Base-by-base conservation (phyloP, 2,888 invertebrate genomes). In the Geophilus truncorum region DNA sequence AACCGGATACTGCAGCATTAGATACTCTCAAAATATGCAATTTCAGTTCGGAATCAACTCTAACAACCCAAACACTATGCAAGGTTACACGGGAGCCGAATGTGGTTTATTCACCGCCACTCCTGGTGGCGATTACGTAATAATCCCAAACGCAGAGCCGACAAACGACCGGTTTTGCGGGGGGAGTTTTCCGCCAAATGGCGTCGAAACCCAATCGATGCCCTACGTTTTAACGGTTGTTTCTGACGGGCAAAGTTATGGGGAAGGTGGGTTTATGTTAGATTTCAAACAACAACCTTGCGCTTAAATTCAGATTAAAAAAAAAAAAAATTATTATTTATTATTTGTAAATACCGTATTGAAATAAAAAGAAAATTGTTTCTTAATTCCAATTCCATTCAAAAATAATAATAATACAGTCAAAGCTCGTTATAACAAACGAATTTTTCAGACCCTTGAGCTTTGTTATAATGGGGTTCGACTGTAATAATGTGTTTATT, bases 1-100 rank as follows among this genome's bases (percentile, higher is more conserved):
- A 34, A 86, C 89, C 36, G 91, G 90, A 32, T 90, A 90, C 79
- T 93, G 93, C 86, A 90, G 91, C 76, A 88, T 93, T 15, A 91
- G 91, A 0, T 70, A 62, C 76, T 25, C 78, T n/a, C 23, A 75
- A 30, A 30, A 78, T 18, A 79, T 28, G 70, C 75, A 78, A 30
- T 78, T 81, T 70, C 75, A 79, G 6, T 79, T 79, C 36, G 79
- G 79, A 12, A 70, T 79, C 18, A 79, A 79, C 21, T 70, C 79
- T 5, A 25, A 62, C 32, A 30, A 62, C 0, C 12, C 25, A 18
- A 36, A 57, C 23, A 70, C 70, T 1, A 12, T 78, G 21, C 23
- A 4, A 2, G 79, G 79, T 9, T 57, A 57, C 57, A 79, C 28
- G 28, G 79, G 79, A 30, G 28, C 79, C 4, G 18, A 3, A 6